Evolutionary conservation across 2,113 vertebrate genomes (phyloP), one percentile per base, ranked within the genome.

Genomic region (Callopanchax toddi): DNA sequence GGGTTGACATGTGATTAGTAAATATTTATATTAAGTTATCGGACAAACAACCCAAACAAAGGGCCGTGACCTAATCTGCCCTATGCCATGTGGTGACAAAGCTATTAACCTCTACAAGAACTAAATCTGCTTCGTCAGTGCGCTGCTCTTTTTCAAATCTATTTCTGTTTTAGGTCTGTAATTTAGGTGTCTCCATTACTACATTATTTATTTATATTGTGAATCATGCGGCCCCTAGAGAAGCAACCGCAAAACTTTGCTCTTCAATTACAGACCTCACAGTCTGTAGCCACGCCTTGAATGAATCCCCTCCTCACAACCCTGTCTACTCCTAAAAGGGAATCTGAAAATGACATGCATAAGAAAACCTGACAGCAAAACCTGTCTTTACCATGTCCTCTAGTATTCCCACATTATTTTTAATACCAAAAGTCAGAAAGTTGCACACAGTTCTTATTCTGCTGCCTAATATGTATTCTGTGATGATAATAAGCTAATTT

Each of bases 131-230:
- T 57, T 64, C 48, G 74, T 83, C 25, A 60, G 34, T 65, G 40
- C 26, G 2, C 42, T 65, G 42, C 73, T 75, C 82, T 76, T 81
- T 78, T n/a, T 48, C 18, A 84, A 76, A 82, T 87, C 87, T 87
- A 88, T 87, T 90, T 90, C 81, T 79, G 79, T 70, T 60, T 68
- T 65, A n/a, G 79, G 77, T 79, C 89, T 91, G 86, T 89, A 89
- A 91, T 91, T 91, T 91, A 21, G 79, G 82, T 81, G 79, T 76
- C 71, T 89, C 73, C 78, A 91, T 91, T 91, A 90, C 87, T 87
- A 82, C 57, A 87, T 87, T 90, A 89, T 89, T 91, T 92, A 90
- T 92, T 90, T 89, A 90, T 74, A 85, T 89, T 89, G 83, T 81
- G 84, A 91, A 90, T 89, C 85, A 84, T 84, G 82, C 57, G 53